A percentile compares a stretch with the other conserved stretches of the same genome.
Evolutionary conservation across 1,140 invertebrate species (phyloP).

Genomic region (Drosophila ercepeae): DNA sequence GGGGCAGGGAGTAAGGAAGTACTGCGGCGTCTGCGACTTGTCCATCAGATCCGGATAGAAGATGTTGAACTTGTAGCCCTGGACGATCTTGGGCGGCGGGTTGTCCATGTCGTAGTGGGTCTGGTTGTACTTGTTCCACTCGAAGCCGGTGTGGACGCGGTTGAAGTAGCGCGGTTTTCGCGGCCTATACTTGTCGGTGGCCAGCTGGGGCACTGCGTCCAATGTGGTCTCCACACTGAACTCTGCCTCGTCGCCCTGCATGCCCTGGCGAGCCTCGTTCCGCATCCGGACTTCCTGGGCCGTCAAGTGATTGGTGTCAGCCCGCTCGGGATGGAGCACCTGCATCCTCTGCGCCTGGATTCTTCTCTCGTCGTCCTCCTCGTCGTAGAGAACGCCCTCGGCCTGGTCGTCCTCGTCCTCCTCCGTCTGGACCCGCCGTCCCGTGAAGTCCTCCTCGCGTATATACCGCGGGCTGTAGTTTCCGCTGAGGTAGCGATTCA

Average conservation of each 20-base stretch:
- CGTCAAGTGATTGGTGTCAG: slow-evolving; percentile 46
- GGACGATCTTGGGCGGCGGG: slow-evolving; percentile 99
- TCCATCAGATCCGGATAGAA: slow-evolving; percentile 99
- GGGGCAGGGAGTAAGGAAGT: slow-evolving; percentile 94
- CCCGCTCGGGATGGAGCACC: slow-evolving; percentile 56
- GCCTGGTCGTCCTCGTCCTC: slow-evolving; percentile 88
- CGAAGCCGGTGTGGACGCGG: slow-evolving; percentile 97
- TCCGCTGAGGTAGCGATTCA: slow-evolving; percentile 90
- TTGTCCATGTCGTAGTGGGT: slow-evolving; percentile 99
- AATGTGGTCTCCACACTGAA: slow-evolving; percentile 96
- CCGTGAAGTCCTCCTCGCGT: slow-evolving; percentile 62
- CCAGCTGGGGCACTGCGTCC: slow-evolving; percentile 95
- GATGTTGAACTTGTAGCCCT: slow-evolving; percentile 99
- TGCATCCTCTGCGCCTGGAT: slow-evolving; percentile 54
- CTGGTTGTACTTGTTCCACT: slow-evolving; percentile 99
- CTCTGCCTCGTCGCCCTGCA: slow-evolving; percentile 94
- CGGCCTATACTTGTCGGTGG: slow-evolving; percentile 99
- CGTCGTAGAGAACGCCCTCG: slow-evolving; percentile 87
- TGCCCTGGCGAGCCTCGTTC: slow-evolving; percentile 93
- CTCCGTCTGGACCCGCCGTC: slow-evolving; percentile 26
- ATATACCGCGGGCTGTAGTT: slow-evolving; percentile 94
- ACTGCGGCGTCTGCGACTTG: slow-evolving; percentile 96
- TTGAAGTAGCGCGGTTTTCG: slow-evolving; percentile 99
- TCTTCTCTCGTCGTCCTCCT: slow-evolving; percentile 62
- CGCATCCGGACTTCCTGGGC: slow-evolving; percentile 87